phyloP scores from a whole-genome alignment of 2,113 vertebrate species.

The Phalacrocorax carbo region DNA sequence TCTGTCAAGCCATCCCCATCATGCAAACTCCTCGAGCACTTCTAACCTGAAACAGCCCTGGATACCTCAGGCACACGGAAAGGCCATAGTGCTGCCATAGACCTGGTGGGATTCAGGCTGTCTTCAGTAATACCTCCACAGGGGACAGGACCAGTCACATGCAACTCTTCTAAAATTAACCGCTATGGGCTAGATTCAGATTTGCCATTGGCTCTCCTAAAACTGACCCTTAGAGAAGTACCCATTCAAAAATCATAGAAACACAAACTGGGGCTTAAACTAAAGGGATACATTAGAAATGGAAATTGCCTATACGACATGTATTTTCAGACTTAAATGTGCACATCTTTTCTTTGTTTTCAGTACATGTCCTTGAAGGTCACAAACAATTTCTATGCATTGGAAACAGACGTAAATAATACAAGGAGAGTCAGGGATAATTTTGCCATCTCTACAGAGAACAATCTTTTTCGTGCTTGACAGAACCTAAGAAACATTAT shows the following conservation, averaged over 20 bases:
- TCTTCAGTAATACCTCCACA: neutral
- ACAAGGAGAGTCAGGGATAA: neutral
- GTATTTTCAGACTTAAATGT: neutral
- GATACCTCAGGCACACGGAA: neutral
- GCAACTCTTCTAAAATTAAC: neutral
- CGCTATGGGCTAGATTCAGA: neutral
- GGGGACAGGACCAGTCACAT: neutral
- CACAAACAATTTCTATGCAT: neutral
- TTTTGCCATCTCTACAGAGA: neutral
- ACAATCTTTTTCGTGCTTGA: neutral
- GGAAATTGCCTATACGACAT: neutral
- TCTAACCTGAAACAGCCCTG: neutral
- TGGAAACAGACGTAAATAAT: neutral
- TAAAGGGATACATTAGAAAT: neutral
- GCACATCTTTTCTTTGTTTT: neutral
- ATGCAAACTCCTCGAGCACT: neutral
- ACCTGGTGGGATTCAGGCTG: neutral
- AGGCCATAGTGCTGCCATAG: neutral
- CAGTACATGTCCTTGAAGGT: neutral
- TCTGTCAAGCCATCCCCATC: neutral
- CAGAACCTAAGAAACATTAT: neutral
- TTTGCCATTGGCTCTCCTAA: neutral
- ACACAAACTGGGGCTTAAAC: neutral
- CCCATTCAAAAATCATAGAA: neutral
- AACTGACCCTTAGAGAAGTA: neutral